phyloP scores from a whole-genome alignment of 2,888 invertebrate species.

The Oscheius myriophilus region DNA sequence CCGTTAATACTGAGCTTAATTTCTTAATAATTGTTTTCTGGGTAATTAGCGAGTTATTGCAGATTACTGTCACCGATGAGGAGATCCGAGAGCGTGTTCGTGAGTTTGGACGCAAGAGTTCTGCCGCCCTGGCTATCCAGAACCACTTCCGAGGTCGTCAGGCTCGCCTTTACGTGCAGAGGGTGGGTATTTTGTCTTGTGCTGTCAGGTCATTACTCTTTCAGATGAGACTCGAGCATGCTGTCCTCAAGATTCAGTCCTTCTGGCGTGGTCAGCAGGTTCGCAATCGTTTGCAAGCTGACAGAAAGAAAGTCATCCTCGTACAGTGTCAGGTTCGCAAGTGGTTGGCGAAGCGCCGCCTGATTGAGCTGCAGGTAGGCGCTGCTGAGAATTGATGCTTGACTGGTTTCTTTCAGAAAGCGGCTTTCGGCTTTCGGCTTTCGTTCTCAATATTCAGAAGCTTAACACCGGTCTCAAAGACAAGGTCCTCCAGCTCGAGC shows the following conservation, averaged over 20 bases:
- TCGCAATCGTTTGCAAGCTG: constrained; percentile 72
- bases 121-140: constrained; percentile 58
- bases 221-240: constrained; percentile 59
- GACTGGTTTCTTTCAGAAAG: constrained; percentile 78
- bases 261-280: constrained; percentile 85
- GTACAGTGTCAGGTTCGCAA: constrained; percentile 76
- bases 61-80: too few relatives aligned
- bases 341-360: constrained; percentile 82
- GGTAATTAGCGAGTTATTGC: too few relatives aligned
- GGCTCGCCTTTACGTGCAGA: constrained; percentile 51
- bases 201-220: not conserved
- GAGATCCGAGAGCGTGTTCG: too few relatives aligned
- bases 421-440: constrained; percentile 91
- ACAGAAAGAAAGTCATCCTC: constrained; percentile 63
- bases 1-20: too few relatives aligned
- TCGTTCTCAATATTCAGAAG: constrained; percentile 92
- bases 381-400: not conserved
- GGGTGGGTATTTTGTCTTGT: constrained; percentile 37
- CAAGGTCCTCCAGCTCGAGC: constrained; percentile 95
- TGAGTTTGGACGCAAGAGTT: constrained; percentile 46
- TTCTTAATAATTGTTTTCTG: too few relatives aligned
- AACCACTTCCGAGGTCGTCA: constrained; percentile 50
- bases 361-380: constrained; percentile 81
- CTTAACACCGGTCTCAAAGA: constrained; percentile 94
- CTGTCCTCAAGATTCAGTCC: constrained; percentile 81